A percentile compares a stretch with the other conserved stretches of the same genome.
Conservation (phyloP, 2,888 invertebrate genomes). For the Lapara coniferarum region DNA sequence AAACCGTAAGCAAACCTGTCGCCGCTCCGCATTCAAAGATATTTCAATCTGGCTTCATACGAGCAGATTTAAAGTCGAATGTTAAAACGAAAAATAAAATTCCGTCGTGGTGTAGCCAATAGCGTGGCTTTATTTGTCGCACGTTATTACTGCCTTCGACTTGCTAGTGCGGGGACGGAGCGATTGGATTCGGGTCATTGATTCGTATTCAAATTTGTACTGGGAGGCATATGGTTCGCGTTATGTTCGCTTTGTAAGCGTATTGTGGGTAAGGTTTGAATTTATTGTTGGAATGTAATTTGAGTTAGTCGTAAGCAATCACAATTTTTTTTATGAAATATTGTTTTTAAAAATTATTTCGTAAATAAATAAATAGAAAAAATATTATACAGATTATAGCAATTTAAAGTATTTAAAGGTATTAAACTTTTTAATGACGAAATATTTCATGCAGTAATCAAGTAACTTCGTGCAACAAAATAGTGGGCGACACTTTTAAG, state of each 20-base stretch:
- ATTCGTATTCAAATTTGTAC: not conserved
- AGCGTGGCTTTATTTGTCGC: slow-evolving; percentile 43
- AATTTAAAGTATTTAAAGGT: no score
- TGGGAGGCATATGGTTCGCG: not conserved
- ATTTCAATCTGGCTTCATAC: slow-evolving; percentile 25
- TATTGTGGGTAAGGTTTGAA: not conserved
- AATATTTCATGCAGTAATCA: no score
- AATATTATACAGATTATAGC: no score
- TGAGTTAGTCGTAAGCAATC: not conserved
- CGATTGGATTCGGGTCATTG: slow-evolving; percentile 12
- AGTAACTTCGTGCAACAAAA: no score
- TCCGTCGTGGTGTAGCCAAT: slow-evolving; percentile 24
- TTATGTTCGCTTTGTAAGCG: not conserved
- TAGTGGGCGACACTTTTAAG: no score
- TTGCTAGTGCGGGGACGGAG: slow-evolving; percentile 20
- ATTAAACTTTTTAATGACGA: no score
- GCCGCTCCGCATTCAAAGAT: slow-evolving; percentile 23
- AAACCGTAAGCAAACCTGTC: slow-evolving; percentile 4
- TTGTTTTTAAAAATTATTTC: no score
- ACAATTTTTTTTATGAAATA: no score
- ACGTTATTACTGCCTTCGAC: slow-evolving; percentile 41
- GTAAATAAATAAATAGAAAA: no score
- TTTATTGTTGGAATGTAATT: not conserved
- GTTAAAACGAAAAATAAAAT: slow-evolving; percentile 27
- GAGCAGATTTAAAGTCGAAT: slow-evolving; percentile 24